Evolutionary conservation across 2,888 invertebrate genomes (phyloP), one percentile per base, ranked within the genome.

Genomic region (Ophraella communa): DNA sequence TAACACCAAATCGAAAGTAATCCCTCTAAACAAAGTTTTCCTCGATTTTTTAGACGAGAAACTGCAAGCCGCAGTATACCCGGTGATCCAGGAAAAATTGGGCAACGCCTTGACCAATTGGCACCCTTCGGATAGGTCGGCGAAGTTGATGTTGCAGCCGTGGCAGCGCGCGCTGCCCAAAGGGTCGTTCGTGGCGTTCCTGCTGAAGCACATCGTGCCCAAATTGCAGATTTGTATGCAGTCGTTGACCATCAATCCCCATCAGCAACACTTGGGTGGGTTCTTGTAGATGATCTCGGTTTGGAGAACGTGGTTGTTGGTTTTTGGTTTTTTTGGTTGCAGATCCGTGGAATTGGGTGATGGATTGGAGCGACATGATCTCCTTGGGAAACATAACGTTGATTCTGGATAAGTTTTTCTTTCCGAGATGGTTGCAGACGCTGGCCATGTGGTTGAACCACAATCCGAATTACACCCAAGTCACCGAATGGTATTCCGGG

Each of bases 61-160:
- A 65, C 71, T 82, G 14, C 79, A 81, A 67, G 62, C 73, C 0
- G 83, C 84, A 0, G 89, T 96, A 33, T 97, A 95, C 84, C 94
- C 95, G 0, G 89, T 93, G 45, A 95, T 99, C 73, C 88, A 98
- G 47, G 91, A 96, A 56, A 98, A 98, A 78, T 85, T 99, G 54
- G 92, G 94, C 27, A 87, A 87, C 35, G 98, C 98, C 10, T 85
- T 99, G 67, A 87, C 88, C n/a, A 91, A 91, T 58, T 99, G 98
- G 98, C 93, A 96, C 83, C 97, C 98, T 0, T 93, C 93, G 0
- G 98, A 98, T 84, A 86, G 89, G 39, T 98, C 98, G 0, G 98
- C 98, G 0, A 89, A 94, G 71, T 87, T 93, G 21, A 94, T 98
- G 85, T 85, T 99, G 23, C 88, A 90, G 59, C 98, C 98, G 0